phyloP scores from a whole-genome alignment of 2,113 vertebrate species.

The Notothenia rossii region DNA sequence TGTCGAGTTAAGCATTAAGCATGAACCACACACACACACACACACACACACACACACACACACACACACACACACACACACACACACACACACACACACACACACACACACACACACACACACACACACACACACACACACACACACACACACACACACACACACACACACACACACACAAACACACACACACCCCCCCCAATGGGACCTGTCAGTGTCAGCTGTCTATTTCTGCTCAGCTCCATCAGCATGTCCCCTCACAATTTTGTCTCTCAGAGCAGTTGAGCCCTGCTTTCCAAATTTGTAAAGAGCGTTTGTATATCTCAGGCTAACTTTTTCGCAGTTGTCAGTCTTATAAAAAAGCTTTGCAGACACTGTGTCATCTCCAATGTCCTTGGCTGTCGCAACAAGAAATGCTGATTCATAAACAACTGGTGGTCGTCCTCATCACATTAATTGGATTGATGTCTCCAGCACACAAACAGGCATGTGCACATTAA shows the following conservation, averaged over 20 bases:
- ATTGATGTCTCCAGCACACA: constrained; percentile 2
- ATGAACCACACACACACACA: no score
- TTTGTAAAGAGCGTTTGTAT: not conserved
- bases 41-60: no score
- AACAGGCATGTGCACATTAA: not conserved
- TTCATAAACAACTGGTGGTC: constrained; percentile 20
- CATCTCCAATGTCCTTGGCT: constrained; percentile 51
- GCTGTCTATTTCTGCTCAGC: constrained; percentile 33
- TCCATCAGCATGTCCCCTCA: constrained; percentile 24
- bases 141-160: constrained; percentile 16
- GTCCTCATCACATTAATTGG: constrained; percentile 5
- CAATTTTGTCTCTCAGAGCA: not conserved
- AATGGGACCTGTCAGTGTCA: constrained; percentile 24
- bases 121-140: constrained; percentile 19
- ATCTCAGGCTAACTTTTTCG: constrained; percentile 27
- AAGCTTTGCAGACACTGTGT: constrained; percentile 23
- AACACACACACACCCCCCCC: not conserved
- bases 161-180: constrained; percentile 12
- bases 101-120: constrained; percentile 6
- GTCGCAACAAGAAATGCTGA: constrained; percentile 49
- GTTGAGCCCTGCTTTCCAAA: constrained; percentile 10
- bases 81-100: constrained; percentile 5
- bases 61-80: no score
- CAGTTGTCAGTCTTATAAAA: constrained; percentile 29
- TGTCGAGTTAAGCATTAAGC: no score